Base-by-base conservation (phyloP, 2,113 vertebrate genomes). In the Callaeas wilsoni region DNA sequence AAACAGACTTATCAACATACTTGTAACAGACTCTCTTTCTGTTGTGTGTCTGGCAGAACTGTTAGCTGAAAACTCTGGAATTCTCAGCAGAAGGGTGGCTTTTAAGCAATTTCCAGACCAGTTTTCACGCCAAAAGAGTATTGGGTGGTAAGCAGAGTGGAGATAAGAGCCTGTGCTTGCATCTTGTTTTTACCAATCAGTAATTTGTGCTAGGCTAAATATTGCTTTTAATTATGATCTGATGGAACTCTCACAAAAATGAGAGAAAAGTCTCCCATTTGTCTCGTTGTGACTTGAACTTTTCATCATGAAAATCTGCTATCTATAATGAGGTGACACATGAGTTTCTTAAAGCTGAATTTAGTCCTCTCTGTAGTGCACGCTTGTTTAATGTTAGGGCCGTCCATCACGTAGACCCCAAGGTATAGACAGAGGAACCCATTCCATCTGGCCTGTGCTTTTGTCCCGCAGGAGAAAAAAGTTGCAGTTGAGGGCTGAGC, bases 31-130 rank as follows among this genome's bases (percentile, higher is more conserved):
- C 47, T 90, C 64, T 96, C 70, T 0, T 90, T 93, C 91, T 94
- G 78, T 93, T 84, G 37, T 65, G 21, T 74, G 71, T 94, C 87
- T 94, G 92, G 60, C 60, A 75, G 56, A 90, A 70, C 21, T 92
- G 75, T 90, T 93, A 92, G 64, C 55, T 3, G 0, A 81, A 96
- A 88, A 47, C 37, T 94, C 52, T 92, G 78, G 30, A 96, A 91
- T 65, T 88, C 85, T 90, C 56, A 92, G 60, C 39, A 88, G 71
- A 92, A 94, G 17, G 17, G 25, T 6, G 2, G 47, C 29, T 86
- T 91, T 90, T 80, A 85, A 90, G 50, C 46, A 55, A 74, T 96
- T 88, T 96, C 52, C 79, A 93, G 85, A 80, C 55, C 56, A 81
- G 18, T 81, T 95, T 94, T 88, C 55, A 89, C 75, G 88, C 87